Conservation (phyloP, 2,113 vertebrate species). For the Nyctibius bracteatus region DNA sequence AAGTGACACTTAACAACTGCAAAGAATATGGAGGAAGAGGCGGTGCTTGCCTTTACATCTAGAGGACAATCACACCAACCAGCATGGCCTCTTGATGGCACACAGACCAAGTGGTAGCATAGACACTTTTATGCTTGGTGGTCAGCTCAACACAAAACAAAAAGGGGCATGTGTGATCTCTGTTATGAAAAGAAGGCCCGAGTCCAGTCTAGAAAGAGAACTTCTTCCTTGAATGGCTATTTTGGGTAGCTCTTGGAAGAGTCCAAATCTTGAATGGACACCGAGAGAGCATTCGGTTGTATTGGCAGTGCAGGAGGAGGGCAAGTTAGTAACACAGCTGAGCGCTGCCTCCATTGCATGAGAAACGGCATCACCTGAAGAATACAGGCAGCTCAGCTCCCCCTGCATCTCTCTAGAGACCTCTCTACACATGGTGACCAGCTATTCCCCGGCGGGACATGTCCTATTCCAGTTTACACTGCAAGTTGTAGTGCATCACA, state of each 20-base stretch:
- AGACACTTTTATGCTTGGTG: not conserved
- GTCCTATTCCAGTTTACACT: fast-evolving
- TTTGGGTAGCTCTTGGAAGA: not conserved
- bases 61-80: not conserved
- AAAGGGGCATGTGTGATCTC: not conserved
- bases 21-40: not conserved
- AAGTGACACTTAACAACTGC: not conserved
- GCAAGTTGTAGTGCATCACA: not conserved
- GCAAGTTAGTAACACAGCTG: not conserved
- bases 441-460: not conserved
- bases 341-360: not conserved
- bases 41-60: not conserved
- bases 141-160: not conserved
- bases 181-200: not conserved
- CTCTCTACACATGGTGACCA: not conserved
- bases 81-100: not conserved
- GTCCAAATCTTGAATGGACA: not conserved
- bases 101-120: not conserved
- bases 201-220: not conserved
- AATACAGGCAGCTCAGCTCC: not conserved
- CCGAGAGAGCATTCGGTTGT: not conserved
- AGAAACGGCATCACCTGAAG: not conserved
- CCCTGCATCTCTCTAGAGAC: not conserved
- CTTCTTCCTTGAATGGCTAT: not conserved
- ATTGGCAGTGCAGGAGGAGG: not conserved